These are phyloP conservation scores for Drosophila seclusa DNA, from an alignment of 2,888 invertebrate species.

Conservation along the genomic window DNA sequence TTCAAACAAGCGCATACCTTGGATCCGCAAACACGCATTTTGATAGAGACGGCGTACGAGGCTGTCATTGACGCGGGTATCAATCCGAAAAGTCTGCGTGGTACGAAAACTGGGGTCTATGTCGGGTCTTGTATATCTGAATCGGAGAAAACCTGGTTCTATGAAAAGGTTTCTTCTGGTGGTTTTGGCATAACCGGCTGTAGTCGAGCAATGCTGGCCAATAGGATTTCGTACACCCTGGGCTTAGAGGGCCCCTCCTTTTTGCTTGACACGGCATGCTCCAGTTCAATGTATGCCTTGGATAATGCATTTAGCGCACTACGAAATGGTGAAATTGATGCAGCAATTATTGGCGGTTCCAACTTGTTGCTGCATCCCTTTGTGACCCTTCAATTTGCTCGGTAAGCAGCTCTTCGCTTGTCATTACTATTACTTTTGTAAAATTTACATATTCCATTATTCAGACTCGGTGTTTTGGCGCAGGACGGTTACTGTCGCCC, in stretches of 20 bases:
- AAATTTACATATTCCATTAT: conserved; percentile 4
- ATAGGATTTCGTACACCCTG: conserved; percentile 94
- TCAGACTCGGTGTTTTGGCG: conserved; percentile 91
- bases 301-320: conserved; percentile 93
- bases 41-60: conserved; percentile 92
- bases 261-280: conserved; percentile 96
- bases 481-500: conserved; percentile 94
- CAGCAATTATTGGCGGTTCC: conserved; percentile 95
- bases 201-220: conserved; percentile 96
- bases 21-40: conserved; percentile 91
- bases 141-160: conserved; percentile 90
- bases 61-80: conserved; percentile 91
- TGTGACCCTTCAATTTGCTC: conserved; percentile 94
- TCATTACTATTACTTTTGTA: no score
- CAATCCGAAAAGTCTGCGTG: conserved; percentile 88
- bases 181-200: conserved; percentile 88
- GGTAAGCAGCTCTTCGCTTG: conserved; percentile 84
- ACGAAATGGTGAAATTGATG: conserved; percentile 92
- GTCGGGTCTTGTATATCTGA: conserved; percentile 90
- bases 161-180: conserved; percentile 87
- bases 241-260: conserved; percentile 95
- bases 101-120: conserved; percentile 90
- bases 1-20: conserved; percentile 91
- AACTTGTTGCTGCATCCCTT: conserved; percentile 95
- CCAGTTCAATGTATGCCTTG: conserved; percentile 95